phyloP scores from a whole-genome alignment of 1,140 invertebrate genomes.

The Magallana angulata region DNA sequence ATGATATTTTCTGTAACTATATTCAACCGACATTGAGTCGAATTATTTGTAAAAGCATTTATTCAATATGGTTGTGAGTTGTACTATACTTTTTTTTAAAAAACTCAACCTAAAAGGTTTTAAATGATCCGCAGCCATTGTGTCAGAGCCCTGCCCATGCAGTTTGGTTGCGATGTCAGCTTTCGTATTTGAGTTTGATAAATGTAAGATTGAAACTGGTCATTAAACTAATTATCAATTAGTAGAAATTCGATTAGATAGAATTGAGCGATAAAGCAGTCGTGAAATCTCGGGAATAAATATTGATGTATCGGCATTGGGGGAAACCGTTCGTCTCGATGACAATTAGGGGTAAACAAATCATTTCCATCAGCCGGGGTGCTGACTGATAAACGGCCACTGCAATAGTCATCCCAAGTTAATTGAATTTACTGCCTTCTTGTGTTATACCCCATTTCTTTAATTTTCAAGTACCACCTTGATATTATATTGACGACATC shows the following conservation, averaged over 20 bases:
- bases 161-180: not conserved
- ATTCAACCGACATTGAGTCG: no score
- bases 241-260: not conserved
- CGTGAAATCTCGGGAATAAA: slow-evolving; percentile 21
- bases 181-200: slow-evolving; percentile 4
- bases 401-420: not conserved
- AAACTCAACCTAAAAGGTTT: no score
- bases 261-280: slow-evolving; percentile 19
- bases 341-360: slow-evolving; percentile 37
- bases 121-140: no score
- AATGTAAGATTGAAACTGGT: slow-evolving; percentile 5
- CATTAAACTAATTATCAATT: slow-evolving; percentile 12
- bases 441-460: not conserved
- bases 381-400: not conserved
- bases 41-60: no score
- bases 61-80: no score
- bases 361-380: slow-evolving; percentile 11
- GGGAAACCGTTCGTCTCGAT: not conserved
- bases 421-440: not conserved
- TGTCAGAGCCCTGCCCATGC: no score
- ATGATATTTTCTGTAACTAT: no score
- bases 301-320: slow-evolving; percentile 26
- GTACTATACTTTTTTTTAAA: no score
- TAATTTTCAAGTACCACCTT: not conserved
- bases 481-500: not conserved